These are phyloP conservation scores for Hybognathus amarus DNA, from an alignment of 2,797 vertebrate species.

Conservation along the genomic window DNA sequence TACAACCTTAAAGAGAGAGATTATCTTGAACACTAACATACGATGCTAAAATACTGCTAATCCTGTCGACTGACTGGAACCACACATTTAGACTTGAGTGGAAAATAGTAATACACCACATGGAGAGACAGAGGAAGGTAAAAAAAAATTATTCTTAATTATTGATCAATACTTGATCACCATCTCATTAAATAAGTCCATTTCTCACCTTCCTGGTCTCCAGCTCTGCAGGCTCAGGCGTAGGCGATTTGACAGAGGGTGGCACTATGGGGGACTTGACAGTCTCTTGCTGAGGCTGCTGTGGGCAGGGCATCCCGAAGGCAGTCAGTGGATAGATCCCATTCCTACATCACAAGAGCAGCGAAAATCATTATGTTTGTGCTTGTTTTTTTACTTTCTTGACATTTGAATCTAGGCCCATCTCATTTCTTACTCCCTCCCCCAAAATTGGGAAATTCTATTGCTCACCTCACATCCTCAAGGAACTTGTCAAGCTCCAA, in stretches of 20 bases:
- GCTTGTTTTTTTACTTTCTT: neutral
- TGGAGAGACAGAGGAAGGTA: neutral
- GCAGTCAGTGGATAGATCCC: slow-evolving; percentile 97
- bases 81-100: neutral
- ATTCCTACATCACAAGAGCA: slow-evolving; percentile 78
- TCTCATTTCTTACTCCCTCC: neutral
- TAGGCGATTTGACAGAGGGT: slow-evolving; percentile 94
- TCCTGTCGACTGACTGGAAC: neutral
- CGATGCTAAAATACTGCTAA: neutral
- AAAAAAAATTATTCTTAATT: neutral
- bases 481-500: slow-evolving; percentile 97
- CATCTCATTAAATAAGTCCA: neutral
- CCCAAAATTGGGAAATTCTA: neutral
- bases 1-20: slow-evolving; percentile 82
- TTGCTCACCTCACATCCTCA: slow-evolving; percentile 93
- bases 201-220: slow-evolving; percentile 91
- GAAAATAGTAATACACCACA: neutral
- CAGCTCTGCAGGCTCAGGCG: slow-evolving; percentile 94
- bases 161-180: neutral
- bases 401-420: neutral
- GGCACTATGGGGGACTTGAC: slow-evolving; percentile 94
- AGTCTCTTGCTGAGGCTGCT: slow-evolving; percentile 93
- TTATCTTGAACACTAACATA: neutral
- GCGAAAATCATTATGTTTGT: neutral
- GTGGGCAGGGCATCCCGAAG: slow-evolving; percentile 91